Conservation (phyloP, 2,888 invertebrate species). For the Euclidia mi region DNA sequence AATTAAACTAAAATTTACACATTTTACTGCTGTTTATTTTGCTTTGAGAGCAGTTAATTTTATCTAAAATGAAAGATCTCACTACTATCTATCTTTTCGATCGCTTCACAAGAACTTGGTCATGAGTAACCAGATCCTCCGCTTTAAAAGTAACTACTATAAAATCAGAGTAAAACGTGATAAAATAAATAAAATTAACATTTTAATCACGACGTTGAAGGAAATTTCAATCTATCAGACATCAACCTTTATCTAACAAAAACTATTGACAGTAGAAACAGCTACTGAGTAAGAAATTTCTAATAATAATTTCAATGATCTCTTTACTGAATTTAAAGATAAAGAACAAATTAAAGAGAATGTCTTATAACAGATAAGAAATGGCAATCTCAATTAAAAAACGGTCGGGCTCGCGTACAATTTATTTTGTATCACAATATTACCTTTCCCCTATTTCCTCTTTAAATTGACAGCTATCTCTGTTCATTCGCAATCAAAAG, state of each 20-base stretch:
- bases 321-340: slow-evolving; percentile 26
- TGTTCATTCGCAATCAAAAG: slow-evolving; percentile 21
- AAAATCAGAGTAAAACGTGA: too few relatives aligned
- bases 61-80: too few relatives aligned
- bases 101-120: too few relatives aligned
- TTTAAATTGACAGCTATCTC: slow-evolving; percentile 38
- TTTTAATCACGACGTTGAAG: too few relatives aligned
- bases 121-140: too few relatives aligned
- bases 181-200: too few relatives aligned
- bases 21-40: too few relatives aligned
- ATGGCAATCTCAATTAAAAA: slow-evolving; percentile 47
- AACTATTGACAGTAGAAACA: slow-evolving; percentile 25
- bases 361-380: slow-evolving; percentile 42
- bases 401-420: slow-evolving; percentile 48
- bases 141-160: too few relatives aligned
- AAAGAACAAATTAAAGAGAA: slow-evolving; percentile 43
- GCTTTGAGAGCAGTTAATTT: too few relatives aligned
- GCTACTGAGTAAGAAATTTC: slow-evolving; percentile 32
- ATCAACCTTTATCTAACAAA: too few relatives aligned
- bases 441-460: slow-evolving; percentile 29
- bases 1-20: too few relatives aligned
- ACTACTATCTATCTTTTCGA: too few relatives aligned
- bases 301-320: slow-evolving; percentile 40
- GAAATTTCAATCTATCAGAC: background rate
- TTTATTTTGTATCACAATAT: slow-evolving; percentile 44